Evolutionary conservation across 2,113 vertebrate species (phyloP).

Genomic region (Oceanodroma tethys): DNA sequence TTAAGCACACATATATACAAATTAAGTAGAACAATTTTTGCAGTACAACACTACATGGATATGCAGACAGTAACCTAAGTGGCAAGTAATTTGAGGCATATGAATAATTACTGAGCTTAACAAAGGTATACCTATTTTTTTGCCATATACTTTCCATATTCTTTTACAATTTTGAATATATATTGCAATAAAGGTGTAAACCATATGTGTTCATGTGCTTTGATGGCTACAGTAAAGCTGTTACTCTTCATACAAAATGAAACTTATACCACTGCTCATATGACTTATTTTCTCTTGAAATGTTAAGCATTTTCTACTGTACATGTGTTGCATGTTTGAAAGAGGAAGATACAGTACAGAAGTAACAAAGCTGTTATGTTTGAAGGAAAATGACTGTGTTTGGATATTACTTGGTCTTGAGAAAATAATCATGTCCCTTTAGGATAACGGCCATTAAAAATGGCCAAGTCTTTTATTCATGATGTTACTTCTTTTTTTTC

Average conservation of each 20-base stretch:
- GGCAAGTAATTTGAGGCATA: not conserved
- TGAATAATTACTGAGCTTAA: not conserved
- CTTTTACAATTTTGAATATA: not conserved
- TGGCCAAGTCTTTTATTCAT: not conserved
- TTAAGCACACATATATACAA: not conserved
- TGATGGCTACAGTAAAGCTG: not conserved
- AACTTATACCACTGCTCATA: not conserved
- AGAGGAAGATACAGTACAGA: not conserved
- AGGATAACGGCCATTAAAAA: not conserved
- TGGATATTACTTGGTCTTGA: not conserved
- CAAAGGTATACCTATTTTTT: not conserved
- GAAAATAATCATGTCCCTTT: not conserved
- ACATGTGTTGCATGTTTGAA: not conserved
- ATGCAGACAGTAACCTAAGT: not conserved
- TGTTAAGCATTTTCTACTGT: not conserved
- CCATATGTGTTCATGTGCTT: not conserved
- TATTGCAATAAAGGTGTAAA: not conserved
- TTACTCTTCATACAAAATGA: not conserved
- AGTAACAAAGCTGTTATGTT: not conserved
- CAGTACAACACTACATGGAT: not conserved
- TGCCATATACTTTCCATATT: not conserved
- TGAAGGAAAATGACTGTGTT: not conserved
- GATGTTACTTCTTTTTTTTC: not conserved
- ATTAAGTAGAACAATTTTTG: not conserved
- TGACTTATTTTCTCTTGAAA: not conserved